Percentiles rank a stretch among this genome's conserved stretches.
Evolutionary conservation across 2,888 invertebrate species (phyloP).

Genomic region (Seira musarum): DNA sequence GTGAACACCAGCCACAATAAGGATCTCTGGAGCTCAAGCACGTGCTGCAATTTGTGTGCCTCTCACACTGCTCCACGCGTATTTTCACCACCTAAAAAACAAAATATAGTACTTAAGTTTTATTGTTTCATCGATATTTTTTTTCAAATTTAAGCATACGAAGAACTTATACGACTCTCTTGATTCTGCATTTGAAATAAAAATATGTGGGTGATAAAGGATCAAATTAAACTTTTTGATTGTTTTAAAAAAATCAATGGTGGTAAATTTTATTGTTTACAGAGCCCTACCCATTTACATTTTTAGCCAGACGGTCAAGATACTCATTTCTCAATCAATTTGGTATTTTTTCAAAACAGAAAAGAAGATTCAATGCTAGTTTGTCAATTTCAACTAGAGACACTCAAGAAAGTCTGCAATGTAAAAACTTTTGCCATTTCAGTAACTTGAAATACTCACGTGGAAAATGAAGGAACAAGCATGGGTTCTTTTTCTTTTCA

Average conservation of each 20-base stretch:
- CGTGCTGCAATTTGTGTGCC: constrained; percentile 88
- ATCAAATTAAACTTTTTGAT: too few species aligned
- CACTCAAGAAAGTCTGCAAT: neutral
- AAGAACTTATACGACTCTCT: too few species aligned
- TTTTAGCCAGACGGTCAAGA: too few species aligned
- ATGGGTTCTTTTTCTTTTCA: neutral
- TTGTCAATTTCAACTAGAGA: neutral
- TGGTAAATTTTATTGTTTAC: too few species aligned
- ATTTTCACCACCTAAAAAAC: constrained; percentile 79
- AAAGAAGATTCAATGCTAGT: neutral
- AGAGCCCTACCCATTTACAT: too few species aligned
- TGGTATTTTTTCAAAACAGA: too few species aligned
- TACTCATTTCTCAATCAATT: too few species aligned
- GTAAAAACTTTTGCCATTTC: constrained; percentile 4
- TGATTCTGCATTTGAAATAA: too few species aligned
- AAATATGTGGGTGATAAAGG: too few species aligned
- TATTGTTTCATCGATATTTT: neutral
- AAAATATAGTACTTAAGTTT: neutral
- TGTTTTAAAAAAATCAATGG: too few species aligned
- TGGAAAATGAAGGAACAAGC: neutral
- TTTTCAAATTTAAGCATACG: neutral
- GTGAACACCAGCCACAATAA: constrained; percentile 95
- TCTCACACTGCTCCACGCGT: constrained; percentile 89
- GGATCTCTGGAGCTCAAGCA: constrained; percentile 93
- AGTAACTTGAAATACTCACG: neutral